Conservation (phyloP, 2,888 invertebrate genomes). For the Heliconius erato region DNA sequence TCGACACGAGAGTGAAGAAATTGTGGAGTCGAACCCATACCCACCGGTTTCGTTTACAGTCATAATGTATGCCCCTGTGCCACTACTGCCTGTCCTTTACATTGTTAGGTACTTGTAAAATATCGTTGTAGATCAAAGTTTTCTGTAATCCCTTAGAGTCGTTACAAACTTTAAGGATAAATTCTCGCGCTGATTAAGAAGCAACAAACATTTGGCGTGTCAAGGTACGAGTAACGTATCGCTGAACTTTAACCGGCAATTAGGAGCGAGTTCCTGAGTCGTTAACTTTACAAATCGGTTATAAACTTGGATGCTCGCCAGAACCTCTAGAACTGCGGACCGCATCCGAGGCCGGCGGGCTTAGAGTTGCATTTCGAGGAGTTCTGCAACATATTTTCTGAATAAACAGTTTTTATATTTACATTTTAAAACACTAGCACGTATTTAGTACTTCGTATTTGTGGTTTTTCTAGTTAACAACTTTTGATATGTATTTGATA, state of each 20-base stretch:
- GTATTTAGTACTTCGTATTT: neutral
- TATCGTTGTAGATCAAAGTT: neutral
- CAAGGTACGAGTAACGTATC: constrained; percentile 52
- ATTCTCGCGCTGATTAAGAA: constrained; percentile 43
- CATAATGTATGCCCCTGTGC: no score
- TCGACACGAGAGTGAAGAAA: no score
- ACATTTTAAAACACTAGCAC: neutral
- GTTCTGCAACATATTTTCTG: neutral
- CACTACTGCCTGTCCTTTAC: neutral
- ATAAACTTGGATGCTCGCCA: constrained; percentile 53
- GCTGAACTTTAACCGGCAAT: constrained; percentile 58
- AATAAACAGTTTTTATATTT: neutral
- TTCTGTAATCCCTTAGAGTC: constrained; percentile 20
- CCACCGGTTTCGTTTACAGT: no score
- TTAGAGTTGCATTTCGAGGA: constrained; percentile 34
- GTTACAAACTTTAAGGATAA: constrained; percentile 42
- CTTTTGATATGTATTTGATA: no score
- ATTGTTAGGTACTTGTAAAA: neutral
- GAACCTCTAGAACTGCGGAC: constrained; percentile 50
- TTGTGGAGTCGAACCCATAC: no score
- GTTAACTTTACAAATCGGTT: constrained; percentile 54
- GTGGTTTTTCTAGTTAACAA: no score
- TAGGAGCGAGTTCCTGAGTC: constrained; percentile 58
- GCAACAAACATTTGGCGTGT: constrained; percentile 51
- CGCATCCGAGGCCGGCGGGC: constrained; percentile 39